phyloP scores from a whole-genome alignment of 2,888 invertebrate genomes.

The Saturnia pavonia region DNA sequence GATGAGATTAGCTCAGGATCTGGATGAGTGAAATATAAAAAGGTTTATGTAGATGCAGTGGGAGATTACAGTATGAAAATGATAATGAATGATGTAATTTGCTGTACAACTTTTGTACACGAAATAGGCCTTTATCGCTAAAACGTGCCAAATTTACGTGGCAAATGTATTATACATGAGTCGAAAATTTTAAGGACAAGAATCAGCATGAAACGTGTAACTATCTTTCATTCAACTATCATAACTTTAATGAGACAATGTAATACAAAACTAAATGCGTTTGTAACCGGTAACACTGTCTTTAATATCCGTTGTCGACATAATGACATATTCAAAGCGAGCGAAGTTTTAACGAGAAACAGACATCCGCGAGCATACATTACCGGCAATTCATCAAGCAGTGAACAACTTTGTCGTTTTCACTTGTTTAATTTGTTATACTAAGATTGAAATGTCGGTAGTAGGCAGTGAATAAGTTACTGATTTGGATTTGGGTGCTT shows the following conservation, averaged over 20 bases:
- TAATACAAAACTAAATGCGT: slow-evolving; percentile 3
- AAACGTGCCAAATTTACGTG: background rate
- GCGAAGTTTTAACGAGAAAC: slow-evolving; percentile 47
- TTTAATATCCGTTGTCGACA: slow-evolving; percentile 9
- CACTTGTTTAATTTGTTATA: slow-evolving; percentile 60
- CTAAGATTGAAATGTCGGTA: slow-evolving; percentile 27
- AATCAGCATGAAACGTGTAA: background rate
- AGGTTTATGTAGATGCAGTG: no score
- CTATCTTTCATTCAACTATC: background rate
- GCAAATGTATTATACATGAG: background rate
- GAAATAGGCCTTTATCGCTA: background rate
- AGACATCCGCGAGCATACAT: slow-evolving; percentile 49
- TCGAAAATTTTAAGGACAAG: background rate
- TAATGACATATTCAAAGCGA: slow-evolving; percentile 27
- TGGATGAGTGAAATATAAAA: no score
- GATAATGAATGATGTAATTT: no score
- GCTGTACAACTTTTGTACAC: no score
- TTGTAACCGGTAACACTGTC: slow-evolving; percentile 2
- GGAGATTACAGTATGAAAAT: no score
- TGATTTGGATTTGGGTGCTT: no score
- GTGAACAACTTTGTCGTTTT: slow-evolving; percentile 52
- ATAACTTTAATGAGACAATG: background rate
- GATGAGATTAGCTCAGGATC: no score
- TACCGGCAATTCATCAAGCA: slow-evolving; percentile 69
- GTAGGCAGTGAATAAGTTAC: background rate